These are phyloP conservation scores for Doris montereyensis DNA, from an alignment of 2,888 invertebrate genomes.

Conservation along the genomic window DNA sequence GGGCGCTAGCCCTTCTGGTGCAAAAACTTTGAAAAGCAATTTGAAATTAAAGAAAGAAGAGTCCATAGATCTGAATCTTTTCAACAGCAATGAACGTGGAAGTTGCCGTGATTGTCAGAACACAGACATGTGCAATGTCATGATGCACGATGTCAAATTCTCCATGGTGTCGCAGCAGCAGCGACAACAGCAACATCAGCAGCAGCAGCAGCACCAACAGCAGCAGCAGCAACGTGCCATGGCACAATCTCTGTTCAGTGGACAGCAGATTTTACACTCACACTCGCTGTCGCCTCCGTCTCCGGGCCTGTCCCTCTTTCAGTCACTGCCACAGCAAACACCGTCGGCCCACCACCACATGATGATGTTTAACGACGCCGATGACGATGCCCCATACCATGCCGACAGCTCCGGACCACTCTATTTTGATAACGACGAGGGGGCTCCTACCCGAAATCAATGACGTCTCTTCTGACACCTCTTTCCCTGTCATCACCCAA, in stretches of 20 bases:
- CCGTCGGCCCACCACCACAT: slow-evolving; percentile 45
- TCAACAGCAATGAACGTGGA: slow-evolving; percentile 71
- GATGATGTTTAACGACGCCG: slow-evolving; percentile 67
- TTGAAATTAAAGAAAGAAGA: slow-evolving; percentile 46
- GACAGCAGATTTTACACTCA: neutral
- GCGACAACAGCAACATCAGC: slow-evolving; percentile 44
- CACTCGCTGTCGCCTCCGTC: neutral
- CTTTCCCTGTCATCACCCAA: neutral
- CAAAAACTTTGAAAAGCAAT: slow-evolving; percentile 21
- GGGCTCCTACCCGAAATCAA: no score
- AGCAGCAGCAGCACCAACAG: slow-evolving; percentile 45
- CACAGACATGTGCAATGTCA: slow-evolving; percentile 67
- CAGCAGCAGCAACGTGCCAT: slow-evolving; percentile 32
- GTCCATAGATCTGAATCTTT: slow-evolving; percentile 77
- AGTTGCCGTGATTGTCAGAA: slow-evolving; percentile 72
- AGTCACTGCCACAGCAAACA: neutral
- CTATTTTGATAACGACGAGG: slow-evolving; percentile 68
- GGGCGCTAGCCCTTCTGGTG: neutral
- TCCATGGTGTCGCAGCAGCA: slow-evolving; percentile 48
- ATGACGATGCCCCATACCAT: slow-evolving; percentile 51
- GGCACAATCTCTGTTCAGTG: neutral
- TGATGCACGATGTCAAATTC: slow-evolving; percentile 69
- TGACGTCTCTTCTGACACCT: neutral
- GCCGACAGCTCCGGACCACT: slow-evolving; percentile 61
- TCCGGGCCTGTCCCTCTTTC: neutral